A percentile compares a stretch with the other conserved stretches of the same genome.
Evolutionary conservation across 2,797 vertebrate species (phyloP).

Genomic region (Myotis daubentonii): DNA sequence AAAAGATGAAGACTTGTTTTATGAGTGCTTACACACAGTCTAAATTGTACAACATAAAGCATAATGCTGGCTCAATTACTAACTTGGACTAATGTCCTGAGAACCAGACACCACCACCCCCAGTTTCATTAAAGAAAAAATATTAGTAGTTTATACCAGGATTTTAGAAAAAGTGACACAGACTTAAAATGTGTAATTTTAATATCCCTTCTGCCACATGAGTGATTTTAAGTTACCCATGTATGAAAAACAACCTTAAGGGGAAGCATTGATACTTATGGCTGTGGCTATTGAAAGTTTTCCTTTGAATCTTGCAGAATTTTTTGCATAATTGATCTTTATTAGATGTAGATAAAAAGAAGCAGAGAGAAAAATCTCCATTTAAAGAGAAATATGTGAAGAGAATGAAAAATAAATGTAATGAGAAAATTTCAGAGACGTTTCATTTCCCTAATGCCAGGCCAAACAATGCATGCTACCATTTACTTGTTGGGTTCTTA

Average conservation of each 20-base stretch:
- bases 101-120: neutral
- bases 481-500: neutral
- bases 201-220: neutral
- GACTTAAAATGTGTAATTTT: neutral
- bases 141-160: neutral
- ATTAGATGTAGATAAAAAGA: neutral
- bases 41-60: conserved; percentile 38
- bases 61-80: neutral
- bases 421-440: neutral
- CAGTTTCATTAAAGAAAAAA: conserved; percentile 37
- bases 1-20: conserved; percentile 41
- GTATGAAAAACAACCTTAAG: neutral
- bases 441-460: neutral
- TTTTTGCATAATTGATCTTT: neutral
- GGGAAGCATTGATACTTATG: neutral
- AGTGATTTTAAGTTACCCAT: neutral
- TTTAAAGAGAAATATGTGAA: neutral
- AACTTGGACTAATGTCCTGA: conserved; percentile 10
- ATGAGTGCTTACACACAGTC: neutral
- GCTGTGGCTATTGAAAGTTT: neutral
- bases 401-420: neutral
- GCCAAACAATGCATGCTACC: neutral
- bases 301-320: neutral
- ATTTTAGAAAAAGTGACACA: neutral
- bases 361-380: neutral